Evolutionary conservation across 2,113 vertebrate genomes (phyloP), one percentile per base, ranked within the genome.

Genomic region (Corythornis vintsioides): DNA sequence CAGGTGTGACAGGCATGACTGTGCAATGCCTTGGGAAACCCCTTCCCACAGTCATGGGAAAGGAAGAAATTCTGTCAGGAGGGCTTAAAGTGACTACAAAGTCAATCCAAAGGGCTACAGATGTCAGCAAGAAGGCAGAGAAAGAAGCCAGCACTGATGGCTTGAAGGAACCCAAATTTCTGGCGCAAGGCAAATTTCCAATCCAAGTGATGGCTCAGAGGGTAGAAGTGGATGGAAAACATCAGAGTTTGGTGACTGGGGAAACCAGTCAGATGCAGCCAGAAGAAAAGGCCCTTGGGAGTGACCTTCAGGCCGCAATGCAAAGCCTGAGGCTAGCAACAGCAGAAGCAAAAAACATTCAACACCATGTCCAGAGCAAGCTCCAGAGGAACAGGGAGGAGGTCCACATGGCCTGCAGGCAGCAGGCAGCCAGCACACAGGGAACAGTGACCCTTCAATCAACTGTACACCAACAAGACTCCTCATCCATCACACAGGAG

Each of bases 251-350:
- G 28, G 13, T 67, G 52, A 4, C 29, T 26, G 78, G 74, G 13
- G 57, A 67, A 82, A 26, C 42, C 79, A 84, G 15, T n/a, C 94
- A 88, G 57, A 56, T 3, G 26, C 80, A 83, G 45, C 17, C 79
- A 71, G 92, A 94, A 64, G 88, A 87, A 47, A 95, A 93, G 17
- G 28, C 60, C 15, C 63, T 83, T 21, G 95, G 93, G 18, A 77
- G 48, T 9, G 97, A 98, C 73, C 97, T 98, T 47, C 98, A 98
- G 94, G 94, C 94, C 40, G 98, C 98, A 45, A 98, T 98, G 95
- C 94, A 96, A 38, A 97, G 93, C 79, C 97, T 99, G 38, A 96
- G 96, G 64, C 81, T 97, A 67, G 98, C 97, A 7, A 98, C 98
- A 18, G 94, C 96, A 0, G 97, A 99, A 77, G 98, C 98, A 38